Percentiles rank a stretch among this genome's conserved stretches.
Conservation (phyloP, 2,797 vertebrate species). For the Megaceryle alcyon region DNA sequence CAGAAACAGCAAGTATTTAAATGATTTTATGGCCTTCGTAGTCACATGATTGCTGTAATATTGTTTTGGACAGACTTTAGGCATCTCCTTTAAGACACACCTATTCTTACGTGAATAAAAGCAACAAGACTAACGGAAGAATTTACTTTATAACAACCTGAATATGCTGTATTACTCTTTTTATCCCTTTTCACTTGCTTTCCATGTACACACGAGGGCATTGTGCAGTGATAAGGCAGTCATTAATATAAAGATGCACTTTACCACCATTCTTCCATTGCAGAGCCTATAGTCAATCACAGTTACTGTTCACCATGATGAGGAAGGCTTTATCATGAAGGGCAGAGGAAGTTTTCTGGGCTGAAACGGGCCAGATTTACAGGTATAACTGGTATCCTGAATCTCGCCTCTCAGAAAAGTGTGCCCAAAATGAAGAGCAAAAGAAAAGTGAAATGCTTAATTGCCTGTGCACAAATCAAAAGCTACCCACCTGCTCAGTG, state of each 20-base stretch:
- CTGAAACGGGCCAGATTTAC: background rate
- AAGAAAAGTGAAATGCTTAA: background rate
- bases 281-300: fast-evolving
- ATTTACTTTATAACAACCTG: background rate
- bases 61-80: background rate
- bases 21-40: background rate
- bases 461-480: background rate
- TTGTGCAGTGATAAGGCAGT: background rate
- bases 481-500: background rate
- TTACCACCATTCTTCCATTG: background rate
- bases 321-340: background rate
- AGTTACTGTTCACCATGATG: fast-evolving
- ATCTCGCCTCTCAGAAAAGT: background rate
- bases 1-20: background rate
- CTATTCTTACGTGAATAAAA: background rate
- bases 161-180: background rate
- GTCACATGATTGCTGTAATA: background rate
- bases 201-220: background rate
- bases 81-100: background rate
- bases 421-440: background rate
- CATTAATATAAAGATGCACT: background rate
- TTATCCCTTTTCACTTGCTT: background rate
- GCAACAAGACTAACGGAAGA: background rate
- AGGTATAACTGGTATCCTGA: background rate
- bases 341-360: background rate